Evolutionary conservation across 2,797 vertebrate species (phyloP).

Genomic region (Darevskia nairensis): DNA sequence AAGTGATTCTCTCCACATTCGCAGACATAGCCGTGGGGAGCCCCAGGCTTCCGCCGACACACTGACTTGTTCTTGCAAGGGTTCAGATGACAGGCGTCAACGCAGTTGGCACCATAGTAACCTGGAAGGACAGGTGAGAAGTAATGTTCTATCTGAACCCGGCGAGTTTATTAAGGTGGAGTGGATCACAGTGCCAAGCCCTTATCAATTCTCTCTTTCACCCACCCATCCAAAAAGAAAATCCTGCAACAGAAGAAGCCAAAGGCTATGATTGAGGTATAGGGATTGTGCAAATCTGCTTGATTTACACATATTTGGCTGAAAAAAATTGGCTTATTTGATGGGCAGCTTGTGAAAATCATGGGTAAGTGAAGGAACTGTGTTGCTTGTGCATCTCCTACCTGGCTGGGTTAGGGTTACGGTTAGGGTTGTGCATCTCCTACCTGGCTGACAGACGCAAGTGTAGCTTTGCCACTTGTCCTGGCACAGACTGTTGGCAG

Average conservation of each 20-base stretch:
- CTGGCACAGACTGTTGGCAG: slow-evolving; percentile 86
- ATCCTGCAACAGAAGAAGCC: neutral
- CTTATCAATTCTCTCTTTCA: neutral
- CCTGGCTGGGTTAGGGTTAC: too few relatives aligned
- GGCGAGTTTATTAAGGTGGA: neutral
- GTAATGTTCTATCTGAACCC: neutral
- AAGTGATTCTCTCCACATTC: slow-evolving; percentile 93
- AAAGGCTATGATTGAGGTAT: neutral
- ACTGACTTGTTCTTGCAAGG: slow-evolving; percentile 95
- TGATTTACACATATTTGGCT: neutral
- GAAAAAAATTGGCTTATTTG: neutral
- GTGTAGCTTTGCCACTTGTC: slow-evolving; percentile 92
- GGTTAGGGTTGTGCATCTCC: too few relatives aligned
- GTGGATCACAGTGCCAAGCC: neutral
- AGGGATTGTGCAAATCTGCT: neutral
- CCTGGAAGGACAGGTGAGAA: slow-evolving; percentile 78
- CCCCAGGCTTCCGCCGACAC: slow-evolving; percentile 89
- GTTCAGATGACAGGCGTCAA: slow-evolving; percentile 93
- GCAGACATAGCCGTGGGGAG: slow-evolving; percentile 90
- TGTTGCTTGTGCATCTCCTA: too few relatives aligned
- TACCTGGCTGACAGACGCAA: slow-evolving; percentile 92
- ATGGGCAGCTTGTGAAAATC: neutral
- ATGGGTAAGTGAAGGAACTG: neutral
- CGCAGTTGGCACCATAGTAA: slow-evolving; percentile 91
- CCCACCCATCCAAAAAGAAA: neutral